phyloP scores from a whole-genome alignment of 2,797 vertebrate genomes.

The Pristis pectinata region DNA sequence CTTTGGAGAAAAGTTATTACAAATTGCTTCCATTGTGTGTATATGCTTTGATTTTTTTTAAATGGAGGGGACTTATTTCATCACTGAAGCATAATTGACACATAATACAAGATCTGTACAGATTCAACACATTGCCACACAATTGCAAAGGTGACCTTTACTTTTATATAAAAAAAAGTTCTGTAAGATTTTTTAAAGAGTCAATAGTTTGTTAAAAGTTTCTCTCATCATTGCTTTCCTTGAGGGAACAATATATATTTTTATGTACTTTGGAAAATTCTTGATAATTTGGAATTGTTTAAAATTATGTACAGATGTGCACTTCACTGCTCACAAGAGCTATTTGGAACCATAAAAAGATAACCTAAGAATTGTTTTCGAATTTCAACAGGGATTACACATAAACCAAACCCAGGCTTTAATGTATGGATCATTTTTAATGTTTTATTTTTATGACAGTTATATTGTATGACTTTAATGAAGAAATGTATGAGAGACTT shows the following conservation, averaged over 20 bases:
- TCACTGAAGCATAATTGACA: not conserved
- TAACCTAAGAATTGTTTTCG: not conserved
- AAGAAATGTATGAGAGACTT: conserved; percentile 27
- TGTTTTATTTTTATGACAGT: conserved; percentile 28
- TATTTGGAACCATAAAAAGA: not conserved
- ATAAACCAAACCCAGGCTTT: not conserved
- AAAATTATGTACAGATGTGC: not conserved
- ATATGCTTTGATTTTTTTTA: conserved; percentile 35
- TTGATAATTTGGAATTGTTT: not conserved
- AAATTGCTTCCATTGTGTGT: conserved; percentile 23
- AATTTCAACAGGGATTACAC: not conserved
- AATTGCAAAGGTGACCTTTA: not conserved
- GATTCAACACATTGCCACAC: not conserved
- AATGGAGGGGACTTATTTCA: not conserved
- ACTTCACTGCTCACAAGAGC: not conserved
- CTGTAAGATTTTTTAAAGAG: not conserved
- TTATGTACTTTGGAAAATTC: not conserved
- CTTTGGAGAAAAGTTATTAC: not conserved
- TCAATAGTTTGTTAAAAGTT: conserved; percentile 6
- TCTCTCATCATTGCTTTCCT: not conserved
- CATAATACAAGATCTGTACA: not conserved
- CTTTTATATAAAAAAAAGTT: conserved; percentile 22
- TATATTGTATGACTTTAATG: conserved; percentile 20
- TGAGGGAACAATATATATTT: not conserved
- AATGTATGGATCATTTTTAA: conserved; percentile 17